phyloP scores from a whole-genome alignment of 2,113 vertebrate species.

The Austrofundulus limnaeus region DNA sequence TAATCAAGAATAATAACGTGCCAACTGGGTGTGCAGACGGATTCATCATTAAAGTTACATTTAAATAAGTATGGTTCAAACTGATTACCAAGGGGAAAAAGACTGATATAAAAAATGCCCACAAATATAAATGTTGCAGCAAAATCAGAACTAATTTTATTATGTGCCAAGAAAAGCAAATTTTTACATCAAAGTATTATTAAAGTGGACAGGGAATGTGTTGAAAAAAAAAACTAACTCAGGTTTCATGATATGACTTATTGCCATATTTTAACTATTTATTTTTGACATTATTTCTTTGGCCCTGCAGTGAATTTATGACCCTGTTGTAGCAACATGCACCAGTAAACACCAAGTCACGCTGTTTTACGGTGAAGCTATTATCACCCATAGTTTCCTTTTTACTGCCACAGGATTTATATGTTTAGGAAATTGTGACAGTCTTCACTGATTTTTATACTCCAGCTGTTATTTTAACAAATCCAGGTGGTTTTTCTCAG shows the following conservation, averaged over 20 bases:
- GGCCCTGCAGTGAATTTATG: constrained; percentile 41
- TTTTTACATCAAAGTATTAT: background rate
- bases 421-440: constrained; percentile 19
- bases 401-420: constrained; percentile 13
- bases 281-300: constrained; percentile 63
- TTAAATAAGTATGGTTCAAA: background rate
- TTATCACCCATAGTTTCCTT: constrained; percentile 37
- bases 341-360: constrained; percentile 34
- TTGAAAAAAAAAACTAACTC: constrained; percentile 9
- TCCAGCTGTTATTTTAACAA: constrained; percentile 14
- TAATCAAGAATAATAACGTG: background rate
- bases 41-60: background rate
- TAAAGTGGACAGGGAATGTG: background rate
- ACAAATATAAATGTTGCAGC: background rate
- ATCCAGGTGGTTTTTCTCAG: constrained; percentile 5
- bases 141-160: background rate
- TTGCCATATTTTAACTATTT: constrained; percentile 50
- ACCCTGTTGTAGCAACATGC: constrained; percentile 39
- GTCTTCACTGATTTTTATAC: constrained; percentile 32
- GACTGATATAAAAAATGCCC: background rate
- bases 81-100: too few relatives aligned
- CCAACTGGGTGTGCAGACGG: background rate
- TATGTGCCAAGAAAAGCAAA: background rate
- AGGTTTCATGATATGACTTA: constrained; percentile 30
- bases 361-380: constrained; percentile 36